Percentiles rank a stretch among this genome's conserved stretches.
Evolutionary conservation across 1,140 invertebrate genomes (phyloP).

Genomic region (Heliconius hewitsoni): DNA sequence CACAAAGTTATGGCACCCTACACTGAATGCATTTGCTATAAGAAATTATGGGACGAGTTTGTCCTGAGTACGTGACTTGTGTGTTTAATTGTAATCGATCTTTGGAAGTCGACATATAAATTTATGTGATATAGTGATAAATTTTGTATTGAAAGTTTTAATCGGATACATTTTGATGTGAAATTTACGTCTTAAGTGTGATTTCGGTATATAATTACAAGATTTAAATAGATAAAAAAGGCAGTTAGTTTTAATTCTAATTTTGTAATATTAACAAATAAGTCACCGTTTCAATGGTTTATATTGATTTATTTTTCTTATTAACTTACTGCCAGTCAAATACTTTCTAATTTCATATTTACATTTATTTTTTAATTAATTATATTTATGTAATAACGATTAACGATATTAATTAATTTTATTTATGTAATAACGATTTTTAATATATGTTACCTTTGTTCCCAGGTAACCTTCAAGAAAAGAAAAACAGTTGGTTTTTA

Average conservation of each 20-base stretch:
- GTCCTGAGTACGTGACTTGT: neutral
- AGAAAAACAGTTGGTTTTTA: conserved; percentile 18
- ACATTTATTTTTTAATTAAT: no score
- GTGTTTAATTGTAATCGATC: conserved; percentile 3
- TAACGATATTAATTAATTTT: no score
- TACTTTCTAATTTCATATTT: no score
- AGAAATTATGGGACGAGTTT: conserved; percentile 9
- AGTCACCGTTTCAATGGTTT: no score
- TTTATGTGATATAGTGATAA: neutral
- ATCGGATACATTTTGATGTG: neutral
- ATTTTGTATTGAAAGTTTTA: neutral
- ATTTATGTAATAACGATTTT: no score
- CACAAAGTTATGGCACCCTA: neutral
- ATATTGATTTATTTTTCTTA: no score
- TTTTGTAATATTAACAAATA: no score
- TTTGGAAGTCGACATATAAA: neutral
- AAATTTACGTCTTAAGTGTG: neutral
- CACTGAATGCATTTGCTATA: neutral
- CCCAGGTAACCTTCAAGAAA: conserved; percentile 13
- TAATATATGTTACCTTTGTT: neutral
- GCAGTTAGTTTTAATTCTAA: no score
- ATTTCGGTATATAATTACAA: no score
- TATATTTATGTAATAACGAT: no score
- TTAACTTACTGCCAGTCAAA: no score
- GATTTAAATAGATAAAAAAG: no score